Percentiles rank a stretch among this genome's conserved stretches.
These are phyloP conservation scores for Lepidurus packardi DNA, from an alignment of 1,140 invertebrate species.

Conservation along the genomic window DNA sequence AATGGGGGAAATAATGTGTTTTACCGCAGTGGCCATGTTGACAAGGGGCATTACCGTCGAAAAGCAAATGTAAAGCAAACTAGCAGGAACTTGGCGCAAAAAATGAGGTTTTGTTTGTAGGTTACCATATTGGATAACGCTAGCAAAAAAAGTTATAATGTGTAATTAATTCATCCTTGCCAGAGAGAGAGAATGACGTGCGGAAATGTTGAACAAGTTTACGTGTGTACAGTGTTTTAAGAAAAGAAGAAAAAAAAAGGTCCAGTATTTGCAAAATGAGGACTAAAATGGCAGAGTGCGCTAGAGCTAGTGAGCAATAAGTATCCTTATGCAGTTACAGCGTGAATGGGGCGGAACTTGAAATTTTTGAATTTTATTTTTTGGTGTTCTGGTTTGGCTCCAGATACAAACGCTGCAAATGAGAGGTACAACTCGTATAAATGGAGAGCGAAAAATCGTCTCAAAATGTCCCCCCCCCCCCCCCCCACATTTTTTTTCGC, in stretches of 20 bases:
- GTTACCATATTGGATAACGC: not conserved
- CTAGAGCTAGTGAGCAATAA: not conserved
- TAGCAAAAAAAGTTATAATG: not conserved
- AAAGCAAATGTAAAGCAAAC: not conserved
- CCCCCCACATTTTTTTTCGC: not conserved
- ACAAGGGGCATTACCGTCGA: conserved; percentile 9
- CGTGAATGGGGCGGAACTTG: not conserved
- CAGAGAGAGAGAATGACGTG: not conserved
- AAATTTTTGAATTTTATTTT: not conserved
- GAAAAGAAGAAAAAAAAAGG: not conserved
- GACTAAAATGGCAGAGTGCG: not conserved
- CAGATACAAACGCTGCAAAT: not conserved
- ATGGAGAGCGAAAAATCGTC: not conserved
- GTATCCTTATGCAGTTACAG: conserved; percentile 1
- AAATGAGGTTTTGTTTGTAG: not conserved
- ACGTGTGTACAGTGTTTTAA: not conserved
- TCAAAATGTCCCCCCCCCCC: not conserved
- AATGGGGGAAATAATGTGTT: not conserved
- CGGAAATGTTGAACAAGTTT: not conserved
- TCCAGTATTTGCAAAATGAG: conserved; percentile 1
- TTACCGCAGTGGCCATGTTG: conserved; percentile 18
- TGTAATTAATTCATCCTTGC: conserved; percentile 3
- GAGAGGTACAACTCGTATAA: not conserved
- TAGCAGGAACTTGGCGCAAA: not conserved
- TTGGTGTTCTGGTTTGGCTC: not conserved